These are phyloP conservation scores for Lethrus apterus DNA, from an alignment of 1,140 invertebrate genomes.

Conservation along the genomic window DNA sequence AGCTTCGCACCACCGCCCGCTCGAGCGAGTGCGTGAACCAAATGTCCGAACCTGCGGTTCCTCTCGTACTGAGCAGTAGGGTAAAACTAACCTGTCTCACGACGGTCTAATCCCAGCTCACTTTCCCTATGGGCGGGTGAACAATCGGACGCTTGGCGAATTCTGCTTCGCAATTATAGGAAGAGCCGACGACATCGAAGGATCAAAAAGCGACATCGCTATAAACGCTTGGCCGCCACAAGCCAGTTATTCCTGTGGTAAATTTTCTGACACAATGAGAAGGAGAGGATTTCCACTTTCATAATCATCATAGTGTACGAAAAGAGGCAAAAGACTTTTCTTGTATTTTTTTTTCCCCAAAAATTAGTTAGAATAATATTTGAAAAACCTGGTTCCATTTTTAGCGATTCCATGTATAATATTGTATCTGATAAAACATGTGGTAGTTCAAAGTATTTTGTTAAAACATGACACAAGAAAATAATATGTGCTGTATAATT, in stretches of 20 bases:
- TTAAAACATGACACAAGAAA: background rate
- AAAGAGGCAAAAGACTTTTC: constrained; percentile 16
- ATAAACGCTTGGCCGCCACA: constrained; percentile 74
- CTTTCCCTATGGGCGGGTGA: constrained; percentile 62
- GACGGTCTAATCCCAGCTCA: constrained; percentile 75
- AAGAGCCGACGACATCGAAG: too few species aligned
- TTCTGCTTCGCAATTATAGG: constrained; percentile 82
- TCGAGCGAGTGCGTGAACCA: constrained; percentile 63
- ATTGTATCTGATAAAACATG: background rate
- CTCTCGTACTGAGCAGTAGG: constrained; percentile 63
- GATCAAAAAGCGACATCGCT: too few species aligned
- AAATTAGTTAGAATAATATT: constrained; percentile 8
- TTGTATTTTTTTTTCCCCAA: background rate
- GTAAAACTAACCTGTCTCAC: constrained; percentile 76
- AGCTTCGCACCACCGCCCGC: too few species aligned
- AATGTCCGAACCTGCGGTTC: constrained; percentile 73
- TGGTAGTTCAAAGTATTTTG: background rate
- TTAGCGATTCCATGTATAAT: background rate
- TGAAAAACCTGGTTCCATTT: background rate
- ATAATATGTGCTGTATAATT: background rate
- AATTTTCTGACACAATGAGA: constrained; percentile 79
- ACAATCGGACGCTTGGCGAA: constrained; percentile 77
- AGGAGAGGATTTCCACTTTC: constrained; percentile 13
- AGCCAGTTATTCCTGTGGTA: too few species aligned
- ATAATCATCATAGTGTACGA: constrained; percentile 20